phyloP scores from a whole-genome alignment of 2,888 invertebrate species.

The Tipula confusa region DNA sequence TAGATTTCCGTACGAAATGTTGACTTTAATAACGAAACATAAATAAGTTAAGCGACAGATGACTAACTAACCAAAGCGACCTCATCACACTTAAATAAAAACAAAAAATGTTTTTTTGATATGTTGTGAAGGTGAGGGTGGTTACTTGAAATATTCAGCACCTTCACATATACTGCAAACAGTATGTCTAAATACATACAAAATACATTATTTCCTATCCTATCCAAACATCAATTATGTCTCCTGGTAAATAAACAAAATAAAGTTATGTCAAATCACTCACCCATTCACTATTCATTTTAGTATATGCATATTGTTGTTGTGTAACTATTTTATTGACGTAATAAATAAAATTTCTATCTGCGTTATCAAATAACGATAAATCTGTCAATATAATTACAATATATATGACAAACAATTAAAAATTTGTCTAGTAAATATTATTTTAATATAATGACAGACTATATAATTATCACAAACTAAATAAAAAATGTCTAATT shows the following conservation, averaged over 20 bases:
- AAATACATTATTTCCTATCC: not conserved
- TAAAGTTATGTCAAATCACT: not conserved
- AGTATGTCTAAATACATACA: too few species aligned
- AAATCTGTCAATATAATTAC: not conserved
- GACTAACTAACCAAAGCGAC: not conserved
- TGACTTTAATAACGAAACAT: not conserved
- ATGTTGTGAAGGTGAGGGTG: not conserved
- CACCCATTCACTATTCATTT: not conserved
- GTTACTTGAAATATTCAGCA: too few species aligned
- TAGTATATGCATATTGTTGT: not conserved
- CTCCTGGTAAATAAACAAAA: not conserved
- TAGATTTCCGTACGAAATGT: conserved; percentile 3
- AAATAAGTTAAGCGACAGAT: not conserved
- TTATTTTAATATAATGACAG: not conserved
- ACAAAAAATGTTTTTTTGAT: not conserved
- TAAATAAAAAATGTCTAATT: not conserved
- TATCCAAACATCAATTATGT: not conserved
- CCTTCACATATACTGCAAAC: too few species aligned
- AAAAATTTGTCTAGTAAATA: not conserved
- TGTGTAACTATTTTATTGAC: not conserved
- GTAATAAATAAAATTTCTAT: not conserved
- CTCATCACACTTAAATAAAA: not conserved
- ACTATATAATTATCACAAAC: not conserved
- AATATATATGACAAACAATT: not conserved
- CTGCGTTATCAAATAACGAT: not conserved